Conservation (phyloP, 2,113 vertebrate genomes). For the Corydoras maculifer region DNA sequence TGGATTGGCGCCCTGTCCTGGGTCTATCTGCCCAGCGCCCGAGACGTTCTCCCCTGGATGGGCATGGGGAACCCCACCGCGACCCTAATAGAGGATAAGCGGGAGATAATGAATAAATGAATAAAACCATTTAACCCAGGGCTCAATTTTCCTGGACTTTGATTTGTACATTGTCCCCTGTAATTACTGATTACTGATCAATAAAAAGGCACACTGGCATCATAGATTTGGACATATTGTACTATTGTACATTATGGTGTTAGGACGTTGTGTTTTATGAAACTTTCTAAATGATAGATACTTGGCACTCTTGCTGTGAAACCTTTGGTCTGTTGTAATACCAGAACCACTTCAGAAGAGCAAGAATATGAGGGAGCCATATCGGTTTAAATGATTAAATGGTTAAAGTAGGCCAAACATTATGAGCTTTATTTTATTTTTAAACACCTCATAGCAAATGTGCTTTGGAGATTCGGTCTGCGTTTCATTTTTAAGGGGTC, state of each 20-base stretch:
- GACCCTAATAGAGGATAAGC: no score
- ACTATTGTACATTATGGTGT: background rate
- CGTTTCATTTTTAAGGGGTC: background rate
- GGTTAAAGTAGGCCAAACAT: conserved; percentile 15
- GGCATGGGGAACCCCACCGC: no score
- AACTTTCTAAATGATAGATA: background rate
- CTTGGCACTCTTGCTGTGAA: background rate
- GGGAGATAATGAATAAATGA: no score
- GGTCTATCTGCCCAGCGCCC: no score
- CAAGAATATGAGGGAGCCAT: conserved; percentile 9
- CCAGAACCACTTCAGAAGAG: background rate
- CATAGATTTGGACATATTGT: background rate
- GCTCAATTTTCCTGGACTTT: conserved; percentile 3
- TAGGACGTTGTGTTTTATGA: background rate
- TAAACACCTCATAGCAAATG: conserved; percentile 11
- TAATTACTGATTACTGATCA: background rate
- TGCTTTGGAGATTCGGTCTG: background rate
- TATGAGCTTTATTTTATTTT: conserved; percentile 12
- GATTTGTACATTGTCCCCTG: conserved; percentile 13
- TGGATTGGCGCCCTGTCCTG: no score
- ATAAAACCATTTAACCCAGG: no score
- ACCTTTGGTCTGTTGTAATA: conserved; percentile 18
- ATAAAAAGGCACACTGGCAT: background rate
- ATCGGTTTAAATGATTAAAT: conserved; percentile 12
- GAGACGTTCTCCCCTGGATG: no score